Evolutionary conservation across 2,113 vertebrate genomes (phyloP).

Genomic region (Pontoporia blainvillei): DNA sequence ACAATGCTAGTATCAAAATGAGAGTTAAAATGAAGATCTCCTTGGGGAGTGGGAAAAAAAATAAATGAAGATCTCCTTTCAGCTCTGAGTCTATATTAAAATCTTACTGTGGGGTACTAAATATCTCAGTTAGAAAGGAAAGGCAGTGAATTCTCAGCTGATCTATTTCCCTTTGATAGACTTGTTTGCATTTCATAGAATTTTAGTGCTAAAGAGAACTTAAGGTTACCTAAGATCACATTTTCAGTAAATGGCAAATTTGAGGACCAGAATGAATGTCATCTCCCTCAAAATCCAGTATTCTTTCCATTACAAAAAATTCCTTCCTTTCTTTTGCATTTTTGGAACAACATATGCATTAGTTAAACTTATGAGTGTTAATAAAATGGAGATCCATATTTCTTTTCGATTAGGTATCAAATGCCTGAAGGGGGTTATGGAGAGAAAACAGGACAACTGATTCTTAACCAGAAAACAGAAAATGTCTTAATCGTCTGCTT

Average conservation of each 20-base stretch:
- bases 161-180: not conserved
- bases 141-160: not conserved
- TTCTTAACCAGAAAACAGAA: not conserved
- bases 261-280: not conserved
- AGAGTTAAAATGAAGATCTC: not conserved
- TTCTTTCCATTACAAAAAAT: not conserved
- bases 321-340: not conserved
- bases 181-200: not conserved
- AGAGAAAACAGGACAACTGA: not conserved
- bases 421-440: not conserved
- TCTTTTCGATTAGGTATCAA: not conserved
- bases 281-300: not conserved
- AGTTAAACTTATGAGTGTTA: not conserved
- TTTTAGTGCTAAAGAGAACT: not conserved
- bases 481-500: not conserved
- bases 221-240: not conserved
- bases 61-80: not conserved
- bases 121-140: conserved; percentile 3
- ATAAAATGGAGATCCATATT: not conserved
- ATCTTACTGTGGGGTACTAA: not conserved
- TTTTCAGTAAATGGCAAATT: not conserved
- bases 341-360: not conserved
- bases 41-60: too few species aligned
- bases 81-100: not conserved
- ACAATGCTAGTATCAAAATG: not conserved